Evolutionary conservation across 2,888 invertebrate genomes (phyloP).

Genomic region (Pegoplata infirma): DNA sequence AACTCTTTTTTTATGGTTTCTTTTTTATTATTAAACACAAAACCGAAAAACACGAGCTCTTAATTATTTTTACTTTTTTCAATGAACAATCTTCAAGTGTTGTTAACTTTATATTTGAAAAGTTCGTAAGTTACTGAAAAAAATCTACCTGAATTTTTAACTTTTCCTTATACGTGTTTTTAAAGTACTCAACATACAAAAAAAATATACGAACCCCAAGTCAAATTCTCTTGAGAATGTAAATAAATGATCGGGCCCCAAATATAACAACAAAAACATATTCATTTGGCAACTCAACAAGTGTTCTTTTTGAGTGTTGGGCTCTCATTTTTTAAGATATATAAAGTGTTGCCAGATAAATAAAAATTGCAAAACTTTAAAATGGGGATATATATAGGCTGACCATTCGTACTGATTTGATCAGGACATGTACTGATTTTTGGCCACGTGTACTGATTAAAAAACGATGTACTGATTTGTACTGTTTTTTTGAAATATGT

Average conservation of each 20-base stretch:
- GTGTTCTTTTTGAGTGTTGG: background rate
- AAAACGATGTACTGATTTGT: no score
- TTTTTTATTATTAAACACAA: background rate
- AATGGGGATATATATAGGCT: background rate
- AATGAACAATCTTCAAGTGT: constrained; percentile 11
- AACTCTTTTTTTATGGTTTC: constrained; percentile 31
- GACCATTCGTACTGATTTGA: no score
- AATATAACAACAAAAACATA: background rate
- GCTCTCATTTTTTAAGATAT: background rate
- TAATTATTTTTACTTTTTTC: background rate
- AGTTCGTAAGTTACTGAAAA: constrained; percentile 5
- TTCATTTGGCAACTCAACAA: background rate
- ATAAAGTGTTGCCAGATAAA: background rate
- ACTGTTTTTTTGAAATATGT: no score
- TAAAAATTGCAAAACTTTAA: background rate
- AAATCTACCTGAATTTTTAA: constrained; percentile 44
- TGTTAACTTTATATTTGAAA: background rate
- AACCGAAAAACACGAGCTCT: background rate
- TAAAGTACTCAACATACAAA: background rate
- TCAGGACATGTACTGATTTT: no score
- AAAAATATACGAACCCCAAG: background rate
- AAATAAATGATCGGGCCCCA: background rate
- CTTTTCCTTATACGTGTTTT: background rate
- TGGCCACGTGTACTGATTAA: no score
- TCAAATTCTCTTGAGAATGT: background rate